phyloP scores from a whole-genome alignment of 2,888 invertebrate genomes.

The Hermaeophaga mercurialis region DNA sequence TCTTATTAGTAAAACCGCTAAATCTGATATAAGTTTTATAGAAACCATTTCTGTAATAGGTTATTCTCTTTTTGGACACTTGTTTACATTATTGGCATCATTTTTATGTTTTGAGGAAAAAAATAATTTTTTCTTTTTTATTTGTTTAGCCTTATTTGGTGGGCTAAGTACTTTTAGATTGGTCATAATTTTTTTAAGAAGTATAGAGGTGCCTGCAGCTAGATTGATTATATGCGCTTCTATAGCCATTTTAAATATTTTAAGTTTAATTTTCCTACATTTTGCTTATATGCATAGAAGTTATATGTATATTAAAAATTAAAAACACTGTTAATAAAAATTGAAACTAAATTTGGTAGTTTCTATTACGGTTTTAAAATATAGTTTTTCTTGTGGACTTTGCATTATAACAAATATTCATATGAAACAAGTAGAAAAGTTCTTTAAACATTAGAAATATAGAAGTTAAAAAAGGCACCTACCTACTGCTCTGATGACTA shows the following conservation, averaged over 20 bases:
- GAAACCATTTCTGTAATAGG: slow-evolving; percentile 58
- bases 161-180: slow-evolving; percentile 59
- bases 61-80: slow-evolving; percentile 59
- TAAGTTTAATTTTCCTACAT: slow-evolving; percentile 60
- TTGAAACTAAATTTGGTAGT: too few relatives aligned
- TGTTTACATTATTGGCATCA: slow-evolving; percentile 56
- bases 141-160: slow-evolving; percentile 57
- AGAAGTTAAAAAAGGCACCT: too few relatives aligned
- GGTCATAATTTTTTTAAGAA: slow-evolving; percentile 56
- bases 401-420: too few relatives aligned
- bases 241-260: slow-evolving; percentile 57
- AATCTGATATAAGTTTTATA: slow-evolving; percentile 50
- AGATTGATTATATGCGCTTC: slow-evolving; percentile 60
- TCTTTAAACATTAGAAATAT: too few relatives aligned
- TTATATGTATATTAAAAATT: slow-evolving; percentile 34
- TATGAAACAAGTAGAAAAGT: too few relatives aligned
- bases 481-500: too few relatives aligned
- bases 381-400: too few relatives aligned
- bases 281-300: slow-evolving; percentile 60
- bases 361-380: too few relatives aligned
- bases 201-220: slow-evolving; percentile 58
- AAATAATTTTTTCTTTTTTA: slow-evolving; percentile 58
- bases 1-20: slow-evolving; percentile 50
- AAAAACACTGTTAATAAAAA: background rate
- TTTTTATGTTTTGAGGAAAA: slow-evolving; percentile 55